Conservation (phyloP, 2,113 vertebrate genomes). For the Ceyx melanurus region DNA sequence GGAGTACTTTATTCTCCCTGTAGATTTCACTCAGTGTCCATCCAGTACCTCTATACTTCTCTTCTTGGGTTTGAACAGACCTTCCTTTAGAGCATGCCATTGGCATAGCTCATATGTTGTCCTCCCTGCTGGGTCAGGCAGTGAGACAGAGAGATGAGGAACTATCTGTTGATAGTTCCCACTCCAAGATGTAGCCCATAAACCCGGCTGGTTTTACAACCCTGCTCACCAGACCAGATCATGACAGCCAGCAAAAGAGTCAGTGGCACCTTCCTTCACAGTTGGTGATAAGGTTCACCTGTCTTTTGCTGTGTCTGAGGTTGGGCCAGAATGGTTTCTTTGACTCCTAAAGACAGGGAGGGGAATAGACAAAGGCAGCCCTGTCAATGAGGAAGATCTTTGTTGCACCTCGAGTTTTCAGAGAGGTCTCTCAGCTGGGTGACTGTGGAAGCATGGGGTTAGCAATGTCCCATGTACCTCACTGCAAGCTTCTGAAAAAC, state of each 20-base stretch:
- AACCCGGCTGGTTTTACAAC: neutral
- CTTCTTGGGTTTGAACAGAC: neutral
- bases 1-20: neutral
- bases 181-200: neutral
- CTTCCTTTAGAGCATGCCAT: neutral
- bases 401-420: neutral
- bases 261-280: neutral
- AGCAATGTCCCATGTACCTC: neutral
- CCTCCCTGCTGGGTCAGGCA: neutral
- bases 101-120: fast-evolving
- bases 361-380: neutral
- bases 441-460: neutral
- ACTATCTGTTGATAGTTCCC: neutral
- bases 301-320: neutral
- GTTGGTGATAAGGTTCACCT: too few species aligned
- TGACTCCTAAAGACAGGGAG: neutral
- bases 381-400: neutral
- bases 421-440: neutral
- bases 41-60: fast-evolving
- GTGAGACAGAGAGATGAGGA: neutral
- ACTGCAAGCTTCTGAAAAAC: neutral
- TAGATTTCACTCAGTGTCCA: neutral
- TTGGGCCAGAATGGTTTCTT: neutral
- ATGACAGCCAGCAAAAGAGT: neutral
- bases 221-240: neutral